Percentiles rank a stretch among this genome's conserved stretches.
Evolutionary conservation across 2,888 invertebrate genomes (phyloP).

Genomic region (Oscheius onirici): DNA sequence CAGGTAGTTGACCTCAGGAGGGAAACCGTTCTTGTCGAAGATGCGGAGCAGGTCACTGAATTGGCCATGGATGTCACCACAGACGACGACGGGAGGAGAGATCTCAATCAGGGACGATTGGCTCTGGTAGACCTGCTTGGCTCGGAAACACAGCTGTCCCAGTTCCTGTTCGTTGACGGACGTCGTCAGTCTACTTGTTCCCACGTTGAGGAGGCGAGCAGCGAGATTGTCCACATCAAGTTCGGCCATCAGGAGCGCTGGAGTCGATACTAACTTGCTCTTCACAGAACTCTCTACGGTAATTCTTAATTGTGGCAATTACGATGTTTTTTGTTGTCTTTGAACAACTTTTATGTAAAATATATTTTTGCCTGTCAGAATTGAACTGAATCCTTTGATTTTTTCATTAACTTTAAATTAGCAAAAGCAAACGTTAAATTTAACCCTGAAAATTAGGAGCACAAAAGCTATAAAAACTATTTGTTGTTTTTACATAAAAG

Average conservation of each 20-base stretch:
- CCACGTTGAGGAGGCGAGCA: slow-evolving; percentile 47
- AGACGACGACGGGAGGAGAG: slow-evolving; percentile 62
- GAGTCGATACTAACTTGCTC: too few species aligned
- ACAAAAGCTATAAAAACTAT: too few species aligned
- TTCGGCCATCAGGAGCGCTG: background rate
- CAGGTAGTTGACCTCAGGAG: slow-evolving; percentile 60
- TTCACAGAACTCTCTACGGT: too few species aligned
- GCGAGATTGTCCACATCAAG: slow-evolving; percentile 41
- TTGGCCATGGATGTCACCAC: slow-evolving; percentile 49
- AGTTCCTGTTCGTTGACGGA: slow-evolving; percentile 56
- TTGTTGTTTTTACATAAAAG: too few species aligned
- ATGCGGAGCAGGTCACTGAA: slow-evolving; percentile 62
- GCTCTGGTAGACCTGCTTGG: slow-evolving; percentile 54
- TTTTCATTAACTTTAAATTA: too few species aligned
- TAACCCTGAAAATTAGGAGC: too few species aligned
- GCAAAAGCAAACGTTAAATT: too few species aligned
- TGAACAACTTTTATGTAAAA: too few species aligned
- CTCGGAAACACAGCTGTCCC: slow-evolving; percentile 43
- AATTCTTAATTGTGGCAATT: too few species aligned
- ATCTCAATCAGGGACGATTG: slow-evolving; percentile 59
- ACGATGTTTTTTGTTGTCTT: too few species aligned
- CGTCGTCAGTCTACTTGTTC: slow-evolving; percentile 38
- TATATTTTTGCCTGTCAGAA: too few species aligned
- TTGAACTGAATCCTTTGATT: too few species aligned
- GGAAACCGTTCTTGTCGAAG: slow-evolving; percentile 65